Base-by-base conservation (phyloP, 2,113 vertebrate genomes). In the Hystrix cristata region DNA sequence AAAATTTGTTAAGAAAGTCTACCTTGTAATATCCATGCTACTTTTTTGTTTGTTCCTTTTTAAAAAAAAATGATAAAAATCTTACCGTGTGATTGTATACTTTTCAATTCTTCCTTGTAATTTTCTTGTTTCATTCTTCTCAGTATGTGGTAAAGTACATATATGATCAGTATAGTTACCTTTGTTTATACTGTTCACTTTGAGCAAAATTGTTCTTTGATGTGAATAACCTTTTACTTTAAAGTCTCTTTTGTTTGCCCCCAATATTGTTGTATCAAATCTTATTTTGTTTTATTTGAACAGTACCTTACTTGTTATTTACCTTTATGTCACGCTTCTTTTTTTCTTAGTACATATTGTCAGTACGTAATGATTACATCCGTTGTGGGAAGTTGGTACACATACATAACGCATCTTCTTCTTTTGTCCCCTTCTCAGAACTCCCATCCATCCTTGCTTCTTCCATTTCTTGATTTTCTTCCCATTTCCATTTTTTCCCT, bases 381-480 rank as follows among this genome's bases (percentile, higher is more conserved):
- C 48, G 7, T 48, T 8, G 13, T 48, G 43, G 23, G 43, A 46
- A 48, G 72, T 48, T 15, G 46, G 72, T 27, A 5, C 25, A 29
- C 15, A 25, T 16, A 6, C 72, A 29, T 0, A 29, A 48, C 25
- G 7, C 43, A 13, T 13, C 23, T 27, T 48, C 46, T 7, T 71
- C 1, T 27, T 76, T 14, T 7, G 6, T 27, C 72, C 7, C 4
- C 9, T 14, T 2, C 15, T 2, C 72, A n/a, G n/a, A n/a, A n/a
- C 43, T 76, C 46, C 72, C 3, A 27, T 8, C 72, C 5, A 25
- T 76, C 43, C 46, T 12, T 25, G 46, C 14, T 15, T 25, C 25
- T 76, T 46, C 5, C 25, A 15, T 5, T 25, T 48, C 25, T 29
- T 51, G 12, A 6, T 48, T 27, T 13, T 48, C 25, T 76, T 76